Base-by-base conservation (phyloP, 2,888 invertebrate genomes). In the Drosophila kokeensis region DNA sequence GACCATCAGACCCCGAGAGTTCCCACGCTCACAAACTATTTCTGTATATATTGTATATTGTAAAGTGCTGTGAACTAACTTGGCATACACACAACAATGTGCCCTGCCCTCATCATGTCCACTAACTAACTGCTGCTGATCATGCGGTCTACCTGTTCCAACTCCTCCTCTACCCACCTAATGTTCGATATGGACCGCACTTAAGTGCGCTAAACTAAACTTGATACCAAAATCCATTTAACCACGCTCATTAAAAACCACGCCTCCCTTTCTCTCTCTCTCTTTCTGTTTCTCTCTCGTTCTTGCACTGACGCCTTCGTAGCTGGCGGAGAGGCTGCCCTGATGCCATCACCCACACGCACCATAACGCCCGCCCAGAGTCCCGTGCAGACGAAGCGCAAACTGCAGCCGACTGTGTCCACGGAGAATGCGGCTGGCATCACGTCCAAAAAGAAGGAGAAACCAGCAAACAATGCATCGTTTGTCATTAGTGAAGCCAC, bases 351-450 rank as follows among this genome's bases (percentile, higher is more conserved):
- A 3, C 95, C 95, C 50, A 95, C 94, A 30, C 94, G 95, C 81
- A 95, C 95, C 38, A 94, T 95, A 21, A 93, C 93, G 24, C 93
- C 93, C 59, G 90, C 92, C 60, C 91, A 93, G 74, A 93, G 92
- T 68, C 92, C 93, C 42, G 92, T 93, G 52, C 95, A 96, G 69
- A 95, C 96, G 60, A 97, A 97, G 92, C 94, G 97, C 61, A 97
- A 97, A 91, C 93, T 96, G 61, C 96, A 96, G 92, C 94, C 95
- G 32, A 96, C 96, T n/a, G 95, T 95, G 82, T 96, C 96, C 50
- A 95, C 96, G 77, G 96, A 94, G 93, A 94, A 94, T 86, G 94
- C 94, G 4, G 92, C 93, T 54, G 94, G 93, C 8, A 93, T 93
- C 24, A 94, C 94, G 61, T 94, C 94, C 81, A 95, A 96, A 93